A percentile compares a stretch with the other conserved stretches of the same genome.
phyloP scores from a whole-genome alignment of 2,888 invertebrate genomes.

The Patella ulyssiponensis region DNA sequence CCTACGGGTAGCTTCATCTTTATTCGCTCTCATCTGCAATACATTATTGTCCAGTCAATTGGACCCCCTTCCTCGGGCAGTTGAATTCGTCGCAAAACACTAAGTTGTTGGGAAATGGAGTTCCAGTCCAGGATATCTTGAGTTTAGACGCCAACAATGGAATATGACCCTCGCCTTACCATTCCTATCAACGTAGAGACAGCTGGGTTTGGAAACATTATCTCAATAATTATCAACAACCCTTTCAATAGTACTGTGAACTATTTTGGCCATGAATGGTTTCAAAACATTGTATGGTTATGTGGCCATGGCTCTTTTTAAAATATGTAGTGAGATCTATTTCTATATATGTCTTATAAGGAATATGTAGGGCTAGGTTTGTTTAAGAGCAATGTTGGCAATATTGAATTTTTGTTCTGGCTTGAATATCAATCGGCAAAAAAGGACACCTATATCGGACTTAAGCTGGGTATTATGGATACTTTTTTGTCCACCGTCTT shows the following conservation, averaged over 20 bases:
- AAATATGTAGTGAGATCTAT: too few relatives aligned
- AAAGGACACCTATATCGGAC: not conserved
- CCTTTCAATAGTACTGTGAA: not conserved
- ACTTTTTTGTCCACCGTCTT: not conserved
- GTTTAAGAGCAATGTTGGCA: conserved; percentile 11
- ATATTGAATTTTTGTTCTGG: conserved; percentile 18
- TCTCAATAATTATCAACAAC: not conserved
- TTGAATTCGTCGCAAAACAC: conserved; percentile 13
- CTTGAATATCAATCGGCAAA: conserved; percentile 13
- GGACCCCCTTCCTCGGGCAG: not conserved
- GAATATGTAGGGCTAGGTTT: too few relatives aligned
- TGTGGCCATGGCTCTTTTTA: conserved; percentile 5
- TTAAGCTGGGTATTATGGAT: not conserved
- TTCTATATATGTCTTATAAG: too few relatives aligned
- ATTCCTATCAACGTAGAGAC: not conserved
- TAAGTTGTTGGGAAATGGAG: not conserved
- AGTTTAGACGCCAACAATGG: not conserved
- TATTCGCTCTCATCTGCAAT: not conserved
- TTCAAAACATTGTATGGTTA: too few relatives aligned
- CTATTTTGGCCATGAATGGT: conserved; percentile 1
- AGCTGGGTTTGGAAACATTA: conserved; percentile 1
- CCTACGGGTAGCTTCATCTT: too few relatives aligned
- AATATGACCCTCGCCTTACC: conserved; percentile 8
- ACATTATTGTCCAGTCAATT: not conserved
- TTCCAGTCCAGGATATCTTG: conserved; percentile 12